Percentiles rank a stretch among this genome's conserved stretches.
Conservation (phyloP, 2,797 vertebrate species). For the Malacoraja senta region DNA sequence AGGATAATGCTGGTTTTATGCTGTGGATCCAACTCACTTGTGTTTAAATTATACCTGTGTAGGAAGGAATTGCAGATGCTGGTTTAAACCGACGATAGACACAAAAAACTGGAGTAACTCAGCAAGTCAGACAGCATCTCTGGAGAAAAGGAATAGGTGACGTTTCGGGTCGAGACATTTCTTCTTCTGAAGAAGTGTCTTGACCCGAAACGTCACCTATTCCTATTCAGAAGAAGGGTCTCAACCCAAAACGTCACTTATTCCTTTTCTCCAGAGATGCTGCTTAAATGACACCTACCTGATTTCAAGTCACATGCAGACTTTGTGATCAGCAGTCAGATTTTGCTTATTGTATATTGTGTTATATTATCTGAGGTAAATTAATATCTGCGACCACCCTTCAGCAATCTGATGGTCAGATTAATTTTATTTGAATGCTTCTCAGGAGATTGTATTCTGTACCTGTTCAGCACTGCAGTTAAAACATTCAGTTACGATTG, state of each 20-base stretch:
- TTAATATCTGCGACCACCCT: not conserved
- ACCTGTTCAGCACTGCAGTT: slow-evolving; percentile 17
- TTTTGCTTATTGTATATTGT: not conserved
- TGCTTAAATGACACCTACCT: not conserved
- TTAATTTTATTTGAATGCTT: not conserved
- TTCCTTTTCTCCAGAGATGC: too few relatives aligned
- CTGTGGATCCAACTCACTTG: not conserved
- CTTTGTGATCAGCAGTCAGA: not conserved
- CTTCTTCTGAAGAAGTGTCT: too few relatives aligned
- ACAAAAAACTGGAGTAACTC: too few relatives aligned
- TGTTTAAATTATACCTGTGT: not conserved
- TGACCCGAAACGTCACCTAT: too few relatives aligned
- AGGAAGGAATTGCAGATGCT: too few relatives aligned
- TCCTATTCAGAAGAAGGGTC: too few relatives aligned
- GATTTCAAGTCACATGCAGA: not conserved
- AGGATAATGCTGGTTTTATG: not conserved
- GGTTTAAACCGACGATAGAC: too few relatives aligned
- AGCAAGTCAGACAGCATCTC: too few relatives aligned
- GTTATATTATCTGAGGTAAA: not conserved
- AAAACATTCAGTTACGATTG: not conserved
- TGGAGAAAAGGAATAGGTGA: too few relatives aligned
- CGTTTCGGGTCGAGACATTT: too few relatives aligned
- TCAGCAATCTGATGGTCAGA: not conserved
- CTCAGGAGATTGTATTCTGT: not conserved
- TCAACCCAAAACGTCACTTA: too few relatives aligned